Base-by-base conservation (phyloP, 2,797 vertebrate genomes). In the Luscinia megarhynchos region DNA sequence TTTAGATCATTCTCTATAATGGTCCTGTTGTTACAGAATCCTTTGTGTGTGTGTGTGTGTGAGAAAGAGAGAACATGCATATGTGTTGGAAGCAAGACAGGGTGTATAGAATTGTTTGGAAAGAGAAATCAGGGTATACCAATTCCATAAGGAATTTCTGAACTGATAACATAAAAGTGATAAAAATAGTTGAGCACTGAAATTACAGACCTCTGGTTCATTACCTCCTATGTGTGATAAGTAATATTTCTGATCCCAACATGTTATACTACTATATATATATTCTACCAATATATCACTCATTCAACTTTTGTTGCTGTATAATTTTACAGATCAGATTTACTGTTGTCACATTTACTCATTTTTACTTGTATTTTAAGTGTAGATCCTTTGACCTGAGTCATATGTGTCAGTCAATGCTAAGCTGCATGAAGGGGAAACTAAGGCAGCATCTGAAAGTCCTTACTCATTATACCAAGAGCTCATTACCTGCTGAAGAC, bases 1-100 rank as follows among this genome's bases (percentile, higher is more conserved):
- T 97, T 97, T 97, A 96, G 95, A 97, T 97, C 93, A 95, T 94
- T 95, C 91, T 95, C 75, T 94, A 96, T 97, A 97, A 96, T 95
- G 88, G 95, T 95, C 75, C 86, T 94, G 94, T 94, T 97, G 95
- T 97, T 96, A 93, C 0, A 95, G 90, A 96, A 95, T 95, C 80
- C 83, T 97, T 81, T 94, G 82, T 94, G 89, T 91, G 90, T 90
- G 34, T 34, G 34, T 34, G 89, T 91, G 82, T 83, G 93, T 40
- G 95, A 78, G 93, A 95, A 88, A 84, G 58, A 85, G 90, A 95
- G 76, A 96, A 76, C 80, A 81, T 79, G 86, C 92, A 61, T 95
- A 89, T 95, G 94, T 93, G 83, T 84, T 94, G 95, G 92, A 96
- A 93, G 74, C 26, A 5, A 93, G 80, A 94, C 86, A 96, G 93